Evolutionary conservation across 2,113 vertebrate genomes (phyloP), one percentile per base, ranked within the genome.

Genomic region (Pristiophorus japonicus): DNA sequence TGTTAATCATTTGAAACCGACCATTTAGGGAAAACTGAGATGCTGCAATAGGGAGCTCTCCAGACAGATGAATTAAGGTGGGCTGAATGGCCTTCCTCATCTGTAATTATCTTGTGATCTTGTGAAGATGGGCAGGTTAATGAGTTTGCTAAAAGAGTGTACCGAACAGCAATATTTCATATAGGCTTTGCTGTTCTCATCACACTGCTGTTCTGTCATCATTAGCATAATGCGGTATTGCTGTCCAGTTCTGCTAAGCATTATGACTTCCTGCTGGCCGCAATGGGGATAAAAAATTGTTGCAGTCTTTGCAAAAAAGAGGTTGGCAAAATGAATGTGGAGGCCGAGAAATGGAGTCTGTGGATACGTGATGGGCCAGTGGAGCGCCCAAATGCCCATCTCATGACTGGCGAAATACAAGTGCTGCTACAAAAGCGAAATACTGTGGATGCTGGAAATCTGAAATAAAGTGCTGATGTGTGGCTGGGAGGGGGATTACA

Each of bases 31-130:
- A 55, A 63, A 91, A 63, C 0, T 63, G 6, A 20, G 88, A 34
- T 91, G 24, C 30, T 1, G 63, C 55, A 18, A 38, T 1, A 63
- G 1, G 55, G 34, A 63, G 4, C 34, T 38, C 88, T 63, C 14
- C 63, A 12, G 88, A 91, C 63, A 55, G 55, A 91, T 91, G 88
- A 91, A 16, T 90, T 59, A 90, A 88, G 51, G 4, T 51, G 51
- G 51, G 22, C 24, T 51, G 24, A 88, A 34, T 59, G 87, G 87
- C 51, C 30, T 90, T 91, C 88, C 14, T 91, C 34, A 16, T 38
- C 88, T 62, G 18, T 91, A 91, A 91, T 91, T 91, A 63, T 91
- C 34, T 62, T 91, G 55, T 63, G 34, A 63, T 91, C 34, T 62
- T 91, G 55, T 63, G 34, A 63, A 30, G 59, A 38, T 91, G 59